Base-by-base conservation (phyloP, 2,113 vertebrate species). In the Archilochus colubris region DNA sequence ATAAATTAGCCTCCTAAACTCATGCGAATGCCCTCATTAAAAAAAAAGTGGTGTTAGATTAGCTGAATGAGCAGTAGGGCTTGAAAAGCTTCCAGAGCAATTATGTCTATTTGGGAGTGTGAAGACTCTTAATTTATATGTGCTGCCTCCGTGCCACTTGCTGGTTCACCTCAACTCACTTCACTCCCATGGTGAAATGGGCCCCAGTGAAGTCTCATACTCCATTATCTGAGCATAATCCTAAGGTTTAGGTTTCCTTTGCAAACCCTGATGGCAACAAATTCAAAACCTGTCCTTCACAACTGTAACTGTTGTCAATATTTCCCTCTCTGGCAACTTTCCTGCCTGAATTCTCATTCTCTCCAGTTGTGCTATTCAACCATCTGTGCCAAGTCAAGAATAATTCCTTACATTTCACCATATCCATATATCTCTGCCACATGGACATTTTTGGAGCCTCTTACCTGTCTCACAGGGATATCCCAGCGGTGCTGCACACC, bases 391-490 rank as follows among this genome's bases (percentile, higher is more conserved):
- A 74, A 57, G 21, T 48, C 51, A 38, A n/a, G 33, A 77, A 53
- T 44, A 43, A 31, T 55, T 62, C 36, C 62, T 59, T 86, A 43
- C 27, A 55, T 81, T 15, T 70, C 24, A 3, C 15, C 1, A 0
- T 53, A 21, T 33, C 23, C 2, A 0, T 46, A 19, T 30, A 14
- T 62, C 17, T 83, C 59, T 63, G 27, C 24, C 13, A 12, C 25
- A 7, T 0, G 10, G 46, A 18, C 5, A 0, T 11, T 5, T 21
- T 81, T 63, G 59, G 72, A 75, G 15, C 30, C 17, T 93, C 12
- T 4, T 0, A 3, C 15, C 24, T 24, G 12, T 81, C 57, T 54
- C 66, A 9, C 38, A 24, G 66, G 43, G 23, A 24, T 7, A 7
- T 53, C 51, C 36, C 7, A 1, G 30, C 3, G 10, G 10, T 40